Base-by-base conservation (phyloP, 1,140 invertebrate genomes). In the Drosophila simulans region DNA sequence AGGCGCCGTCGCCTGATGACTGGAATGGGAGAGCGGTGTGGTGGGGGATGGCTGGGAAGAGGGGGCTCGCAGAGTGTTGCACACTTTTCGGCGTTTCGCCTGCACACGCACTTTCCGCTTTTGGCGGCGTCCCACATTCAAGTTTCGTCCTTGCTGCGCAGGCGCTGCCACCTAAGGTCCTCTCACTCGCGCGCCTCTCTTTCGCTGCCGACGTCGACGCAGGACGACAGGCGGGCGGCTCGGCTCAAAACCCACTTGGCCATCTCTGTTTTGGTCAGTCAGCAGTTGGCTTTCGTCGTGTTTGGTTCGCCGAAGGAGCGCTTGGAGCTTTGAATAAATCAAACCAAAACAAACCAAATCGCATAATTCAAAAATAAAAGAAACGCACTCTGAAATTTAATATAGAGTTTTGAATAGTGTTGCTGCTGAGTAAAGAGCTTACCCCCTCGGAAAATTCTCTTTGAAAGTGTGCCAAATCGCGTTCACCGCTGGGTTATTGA, bases 201-300 rank as follows among this genome's bases (percentile, higher is more conserved):
- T 54, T 10, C 43, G 54, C 48, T 46, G 73, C 34, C 64, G 65
- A 75, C 56, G 84, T 78, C 84, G 76, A 64, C 79, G 71, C 65
- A 62, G 51, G 57, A 49, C 52, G 25, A 17, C 48, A 8, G 27
- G 25, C 77, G 39, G 81, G 39, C 60, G 42, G 17, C 69, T 56
- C 58, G 59, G 81, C 60, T 72, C 82, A 91, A 91, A 91, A 91
- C 86, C 68, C 80, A 81, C 59, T 90, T 86, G 85, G 80, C 75
- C 71, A 80, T 92, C 90, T 92, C 91, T 92, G 91, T 92, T 92
- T 92, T 92, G 91, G 91, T 92, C 91, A 92, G 91, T 92, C 90
- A 92, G 90, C 90, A 92, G 85, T 92, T 92, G 89, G 82, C 83
- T 86, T 91, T 91, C 81, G 84, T 86, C 78, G 77, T 91, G 79